A percentile compares a stretch with the other conserved stretches of the same genome.
These are phyloP conservation scores for Lamellibrachia columna DNA, from an alignment of 2,888 invertebrate genomes.

Conservation along the genomic window DNA sequence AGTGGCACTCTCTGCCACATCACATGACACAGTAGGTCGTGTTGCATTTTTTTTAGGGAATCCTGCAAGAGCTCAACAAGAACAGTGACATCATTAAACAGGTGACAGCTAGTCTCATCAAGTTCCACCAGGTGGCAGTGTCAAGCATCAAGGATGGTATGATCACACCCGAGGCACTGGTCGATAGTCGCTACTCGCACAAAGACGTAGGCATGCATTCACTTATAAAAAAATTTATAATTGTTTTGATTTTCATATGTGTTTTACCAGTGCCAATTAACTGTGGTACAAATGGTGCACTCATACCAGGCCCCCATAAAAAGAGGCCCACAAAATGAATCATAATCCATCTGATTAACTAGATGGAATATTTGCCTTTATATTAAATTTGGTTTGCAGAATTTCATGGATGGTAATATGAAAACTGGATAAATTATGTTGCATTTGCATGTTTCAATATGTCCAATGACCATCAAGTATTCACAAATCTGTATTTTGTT, in stretches of 20 bases:
- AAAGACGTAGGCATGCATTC: conserved; percentile 59
- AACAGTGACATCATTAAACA: conserved; percentile 67
- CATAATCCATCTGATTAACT: too few species aligned
- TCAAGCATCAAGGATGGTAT: conserved; percentile 43
- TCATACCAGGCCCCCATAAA: too few species aligned
- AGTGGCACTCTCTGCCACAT: background rate
- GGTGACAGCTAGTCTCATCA: conserved; percentile 65
- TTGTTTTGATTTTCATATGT: background rate
- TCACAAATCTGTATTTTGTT: background rate
- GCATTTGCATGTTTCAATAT: background rate
- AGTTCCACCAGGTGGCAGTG: conserved; percentile 64
- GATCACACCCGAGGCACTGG: conserved; percentile 60
- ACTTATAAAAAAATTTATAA: background rate
- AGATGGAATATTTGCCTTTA: too few species aligned
- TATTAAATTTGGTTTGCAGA: too few species aligned
- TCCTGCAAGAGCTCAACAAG: conserved; percentile 66
- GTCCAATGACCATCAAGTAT: background rate
- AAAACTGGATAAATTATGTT: too few species aligned
- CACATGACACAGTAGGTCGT: background rate
- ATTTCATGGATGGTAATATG: too few species aligned
- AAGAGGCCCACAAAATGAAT: too few species aligned
- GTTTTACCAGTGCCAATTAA: background rate
- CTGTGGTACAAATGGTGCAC: too few species aligned
- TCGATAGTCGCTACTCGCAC: conserved; percentile 66
- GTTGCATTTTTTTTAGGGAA: conserved; percentile 51